Conservation (phyloP, 2,888 invertebrate species). For the Caenorhabditis sp. region DNA sequence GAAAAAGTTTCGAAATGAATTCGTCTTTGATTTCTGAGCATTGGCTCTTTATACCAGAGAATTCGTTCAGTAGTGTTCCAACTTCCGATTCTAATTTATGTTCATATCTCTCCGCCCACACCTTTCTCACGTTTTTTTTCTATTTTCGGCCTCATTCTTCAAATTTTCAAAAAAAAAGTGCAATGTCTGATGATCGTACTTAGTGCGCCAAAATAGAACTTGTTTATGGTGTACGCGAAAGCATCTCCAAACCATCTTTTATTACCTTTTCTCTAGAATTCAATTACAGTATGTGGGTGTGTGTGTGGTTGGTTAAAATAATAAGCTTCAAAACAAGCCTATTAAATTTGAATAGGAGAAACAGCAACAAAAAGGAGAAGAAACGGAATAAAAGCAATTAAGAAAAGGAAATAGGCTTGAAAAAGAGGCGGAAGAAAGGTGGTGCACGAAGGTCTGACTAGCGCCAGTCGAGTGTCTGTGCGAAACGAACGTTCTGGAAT, state of each 20-base stretch:
- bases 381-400: slow-evolving; percentile 1
- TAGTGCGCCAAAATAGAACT: not conserved
- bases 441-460: not conserved
- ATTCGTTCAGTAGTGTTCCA: not conserved
- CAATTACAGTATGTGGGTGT: slow-evolving; percentile 20
- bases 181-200: not conserved
- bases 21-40: slow-evolving; percentile 50
- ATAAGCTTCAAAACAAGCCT: slow-evolving; percentile 30
- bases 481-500: not conserved
- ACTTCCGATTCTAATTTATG: slow-evolving; percentile 5
- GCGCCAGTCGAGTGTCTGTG: not conserved
- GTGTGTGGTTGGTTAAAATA: slow-evolving; percentile 5
- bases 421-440: slow-evolving; percentile 6
- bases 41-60: slow-evolving; percentile 11
- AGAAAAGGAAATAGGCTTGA: slow-evolving; percentile 4
- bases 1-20: slow-evolving; percentile 35
- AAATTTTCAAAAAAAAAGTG: not conserved
- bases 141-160: not conserved
- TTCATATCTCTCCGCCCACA: not conserved
- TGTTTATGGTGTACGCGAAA: slow-evolving; percentile 3
- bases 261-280: slow-evolving; percentile 22
- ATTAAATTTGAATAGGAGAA: slow-evolving; percentile 13
- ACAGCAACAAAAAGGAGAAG: not conserved
- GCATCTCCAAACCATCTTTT: not conserved
- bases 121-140: not conserved